phyloP scores from a whole-genome alignment of 2,888 invertebrate species.

The Archips xylosteana region DNA sequence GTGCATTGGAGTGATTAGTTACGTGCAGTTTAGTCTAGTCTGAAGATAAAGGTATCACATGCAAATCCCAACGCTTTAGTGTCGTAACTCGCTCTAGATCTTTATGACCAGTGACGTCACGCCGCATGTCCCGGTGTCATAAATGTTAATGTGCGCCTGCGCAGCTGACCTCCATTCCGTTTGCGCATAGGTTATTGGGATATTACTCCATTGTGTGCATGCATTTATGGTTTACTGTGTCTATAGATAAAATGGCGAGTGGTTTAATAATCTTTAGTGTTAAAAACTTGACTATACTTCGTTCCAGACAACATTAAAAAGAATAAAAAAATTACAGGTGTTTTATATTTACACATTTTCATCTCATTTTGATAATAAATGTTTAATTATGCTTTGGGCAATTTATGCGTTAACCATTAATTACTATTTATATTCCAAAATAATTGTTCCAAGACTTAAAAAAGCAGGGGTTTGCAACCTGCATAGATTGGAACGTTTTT shows the following conservation, averaged over 20 bases:
- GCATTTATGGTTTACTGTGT: constrained; percentile 7
- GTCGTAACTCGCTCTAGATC: constrained; percentile 33
- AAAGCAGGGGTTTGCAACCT: too few species aligned
- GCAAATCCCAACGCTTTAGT: constrained; percentile 14
- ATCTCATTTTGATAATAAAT: too few species aligned
- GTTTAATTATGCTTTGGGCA: too few species aligned
- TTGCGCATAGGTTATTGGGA: constrained; percentile 29
- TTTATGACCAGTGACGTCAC: constrained; percentile 40
- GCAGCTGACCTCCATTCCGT: constrained; percentile 29
- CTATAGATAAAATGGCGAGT: background rate
- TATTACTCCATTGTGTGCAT: constrained; percentile 29
- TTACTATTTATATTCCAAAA: too few species aligned
- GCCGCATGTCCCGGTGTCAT: constrained; percentile 30
- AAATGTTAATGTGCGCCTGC: constrained; percentile 23
- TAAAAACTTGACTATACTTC: background rate
- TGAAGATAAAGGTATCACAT: constrained; percentile 8
- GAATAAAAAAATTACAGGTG: too few species aligned
- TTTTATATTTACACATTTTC: too few species aligned
- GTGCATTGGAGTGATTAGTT: too few species aligned
- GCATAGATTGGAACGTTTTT: too few species aligned
- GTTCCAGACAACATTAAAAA: too few species aligned
- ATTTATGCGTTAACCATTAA: too few species aligned
- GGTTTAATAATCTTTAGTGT: background rate
- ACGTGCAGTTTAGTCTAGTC: background rate
- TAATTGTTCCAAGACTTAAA: too few species aligned